phyloP scores from a whole-genome alignment of 2,888 invertebrate genomes.

The Melangyna quadrimaculata region DNA sequence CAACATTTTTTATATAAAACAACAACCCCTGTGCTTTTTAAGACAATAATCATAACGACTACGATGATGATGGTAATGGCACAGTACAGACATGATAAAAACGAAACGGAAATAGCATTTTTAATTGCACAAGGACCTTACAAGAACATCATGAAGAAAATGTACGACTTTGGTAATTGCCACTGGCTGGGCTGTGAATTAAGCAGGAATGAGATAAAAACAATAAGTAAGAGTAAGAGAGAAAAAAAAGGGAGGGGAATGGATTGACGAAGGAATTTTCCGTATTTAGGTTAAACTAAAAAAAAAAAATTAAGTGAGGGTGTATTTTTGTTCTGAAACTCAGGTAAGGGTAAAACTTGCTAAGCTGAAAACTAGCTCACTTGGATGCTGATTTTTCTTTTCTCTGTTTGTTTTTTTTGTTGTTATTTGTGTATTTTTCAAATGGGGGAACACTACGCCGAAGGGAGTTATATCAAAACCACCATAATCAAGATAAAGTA shows the following conservation, averaged over 20 bases:
- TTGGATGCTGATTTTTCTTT: conserved; percentile 31
- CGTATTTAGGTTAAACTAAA: conserved; percentile 31
- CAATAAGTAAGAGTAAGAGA: neutral
- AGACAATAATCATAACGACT: conserved; percentile 63
- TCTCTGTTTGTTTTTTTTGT: neutral
- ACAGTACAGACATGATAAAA: conserved; percentile 50
- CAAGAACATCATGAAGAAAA: conserved; percentile 15
- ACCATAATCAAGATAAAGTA: conserved; percentile 17
- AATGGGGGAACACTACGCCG: neutral
- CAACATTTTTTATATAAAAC: neutral
- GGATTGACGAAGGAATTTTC: conserved; percentile 10
- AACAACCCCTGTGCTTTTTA: neutral
- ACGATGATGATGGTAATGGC: conserved; percentile 48
- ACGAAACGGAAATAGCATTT: conserved; percentile 64
- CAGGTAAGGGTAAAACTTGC: conserved; percentile 20
- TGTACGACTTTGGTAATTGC: conserved; percentile 14
- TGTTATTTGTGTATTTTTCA: neutral
- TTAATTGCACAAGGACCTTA: conserved; percentile 63
- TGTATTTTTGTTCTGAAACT: neutral
- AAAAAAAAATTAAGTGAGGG: conserved; percentile 10
- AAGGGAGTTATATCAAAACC: conserved; percentile 9
- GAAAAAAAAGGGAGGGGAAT: neutral
- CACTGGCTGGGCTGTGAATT: conserved; percentile 4
- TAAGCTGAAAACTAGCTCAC: conserved; percentile 40
- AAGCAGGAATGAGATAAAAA: conserved; percentile 20